Conservation (phyloP, 1,140 invertebrate species). For the Brachystomella parvula region DNA sequence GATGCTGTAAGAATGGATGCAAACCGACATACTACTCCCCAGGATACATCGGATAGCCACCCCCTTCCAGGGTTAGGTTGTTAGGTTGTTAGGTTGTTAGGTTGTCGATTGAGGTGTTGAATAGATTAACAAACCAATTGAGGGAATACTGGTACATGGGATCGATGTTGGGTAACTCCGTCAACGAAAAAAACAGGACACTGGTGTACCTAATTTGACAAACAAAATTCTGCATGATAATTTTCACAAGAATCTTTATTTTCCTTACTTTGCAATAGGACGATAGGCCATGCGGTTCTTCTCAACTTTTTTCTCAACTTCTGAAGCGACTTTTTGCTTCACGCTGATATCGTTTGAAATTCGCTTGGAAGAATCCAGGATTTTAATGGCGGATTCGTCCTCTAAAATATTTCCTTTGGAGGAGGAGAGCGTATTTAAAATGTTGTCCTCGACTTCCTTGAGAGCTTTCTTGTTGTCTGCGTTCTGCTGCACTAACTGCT, state of each 20-base stretch:
- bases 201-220: constrained; percentile 56
- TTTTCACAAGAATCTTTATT: constrained; percentile 58
- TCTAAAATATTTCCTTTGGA: constrained; percentile 60
- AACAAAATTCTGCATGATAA: constrained; percentile 90
- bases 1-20: constrained; percentile 42
- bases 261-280: constrained; percentile 54
- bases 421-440: constrained; percentile 53
- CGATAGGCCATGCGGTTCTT: constrained; percentile 56
- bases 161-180: constrained; percentile 55
- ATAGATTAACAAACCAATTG: constrained; percentile 52
- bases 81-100: constrained; percentile 48
- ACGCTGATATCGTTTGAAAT: constrained; percentile 60
- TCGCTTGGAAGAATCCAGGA: constrained; percentile 57
- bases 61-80: constrained; percentile 43
- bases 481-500: constrained; percentile 78
- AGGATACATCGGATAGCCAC: constrained; percentile 47
- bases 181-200: constrained; percentile 26
- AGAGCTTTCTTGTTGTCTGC: constrained; percentile 71
- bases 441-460: constrained; percentile 59
- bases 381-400: constrained; percentile 59
- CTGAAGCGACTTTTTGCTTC: constrained; percentile 53
- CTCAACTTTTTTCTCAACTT: constrained; percentile 61
- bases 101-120: constrained; percentile 69
- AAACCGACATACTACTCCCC: constrained; percentile 50
- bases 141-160: constrained; percentile 88